A percentile compares a stretch with the other conserved stretches of the same genome.
These are phyloP conservation scores for Brachionus calyciflorus DNA, from an alignment of 1,140 invertebrate species.

Conservation along the genomic window DNA sequence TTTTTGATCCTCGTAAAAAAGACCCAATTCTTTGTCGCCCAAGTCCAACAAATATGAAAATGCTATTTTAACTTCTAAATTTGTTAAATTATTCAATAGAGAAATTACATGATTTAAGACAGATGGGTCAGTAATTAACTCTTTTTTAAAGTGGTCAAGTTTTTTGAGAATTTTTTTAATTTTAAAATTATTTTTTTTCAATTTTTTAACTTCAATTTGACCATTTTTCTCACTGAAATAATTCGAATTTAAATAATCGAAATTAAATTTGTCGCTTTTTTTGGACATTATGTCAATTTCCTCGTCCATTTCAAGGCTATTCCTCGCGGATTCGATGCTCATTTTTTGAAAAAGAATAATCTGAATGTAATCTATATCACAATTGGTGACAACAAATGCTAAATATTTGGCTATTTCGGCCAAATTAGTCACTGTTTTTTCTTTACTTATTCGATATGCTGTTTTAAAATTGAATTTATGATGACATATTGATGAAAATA, in stretches of 20 bases:
- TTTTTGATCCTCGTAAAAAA: not conserved
- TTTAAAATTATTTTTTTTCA: not conserved
- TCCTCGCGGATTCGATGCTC: constrained; percentile 1
- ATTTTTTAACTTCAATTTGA: not conserved
- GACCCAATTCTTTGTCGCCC: not conserved
- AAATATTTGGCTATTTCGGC: not conserved
- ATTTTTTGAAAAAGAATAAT: not conserved
- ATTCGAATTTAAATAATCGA: not conserved
- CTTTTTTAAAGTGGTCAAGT: not conserved
- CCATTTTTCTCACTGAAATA: not conserved
- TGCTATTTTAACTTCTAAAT: not conserved
- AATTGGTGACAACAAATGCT: constrained; percentile 16
- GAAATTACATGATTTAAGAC: not conserved
- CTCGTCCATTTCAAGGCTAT: not conserved
- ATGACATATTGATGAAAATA: not conserved
- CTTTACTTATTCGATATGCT: not conserved
- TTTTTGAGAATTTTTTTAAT: not conserved
- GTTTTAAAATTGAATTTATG: constrained; percentile 12
- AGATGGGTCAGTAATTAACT: not conserved
- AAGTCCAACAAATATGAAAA: constrained; percentile 17
- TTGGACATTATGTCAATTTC: not conserved
- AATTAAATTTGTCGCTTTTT: not conserved
- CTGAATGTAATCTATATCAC: not conserved
- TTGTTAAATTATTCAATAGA: not conserved
- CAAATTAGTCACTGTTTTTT: constrained; percentile 7